Conservation (phyloP, 2,797 vertebrate genomes). For the Pangasius djambal region DNA sequence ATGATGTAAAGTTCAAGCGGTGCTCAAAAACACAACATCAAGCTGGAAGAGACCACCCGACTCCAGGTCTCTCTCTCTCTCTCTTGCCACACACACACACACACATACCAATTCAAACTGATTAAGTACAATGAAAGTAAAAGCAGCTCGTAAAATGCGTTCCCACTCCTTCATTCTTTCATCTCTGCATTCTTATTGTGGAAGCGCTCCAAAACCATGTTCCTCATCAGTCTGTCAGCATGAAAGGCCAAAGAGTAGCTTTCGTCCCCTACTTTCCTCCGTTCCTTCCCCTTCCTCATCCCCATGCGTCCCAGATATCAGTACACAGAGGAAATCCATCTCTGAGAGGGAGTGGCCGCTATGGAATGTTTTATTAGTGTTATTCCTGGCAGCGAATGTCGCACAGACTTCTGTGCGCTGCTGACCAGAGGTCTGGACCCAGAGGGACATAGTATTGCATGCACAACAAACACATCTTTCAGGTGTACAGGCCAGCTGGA, state of each 20-base stretch:
- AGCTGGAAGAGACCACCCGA: neutral
- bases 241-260: constrained; percentile 10
- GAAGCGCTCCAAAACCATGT: constrained; percentile 17
- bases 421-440: constrained; percentile 77
- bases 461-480: constrained; percentile 79
- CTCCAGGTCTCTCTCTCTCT: neutral
- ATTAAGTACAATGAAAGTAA: constrained; percentile 1
- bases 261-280: constrained; percentile 19
- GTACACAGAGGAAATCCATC: constrained; percentile 74
- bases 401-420: constrained; percentile 67
- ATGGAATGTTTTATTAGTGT: constrained; percentile 81
- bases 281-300: constrained; percentile 71
- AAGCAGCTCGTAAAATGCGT: neutral
- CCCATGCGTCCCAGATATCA: constrained; percentile 72
- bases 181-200: constrained; percentile 1
- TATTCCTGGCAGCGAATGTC: constrained; percentile 74
- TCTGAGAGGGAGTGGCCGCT: constrained; percentile 65
- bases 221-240: constrained; percentile 25
- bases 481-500: constrained; percentile 62
- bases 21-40: neutral
- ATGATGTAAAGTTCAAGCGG: neutral
- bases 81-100: neutral
- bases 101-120: neutral
- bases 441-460: constrained; percentile 74
- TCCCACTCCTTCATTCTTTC: neutral